Evolutionary conservation across 2,888 invertebrate species (phyloP), one percentile per base, ranked within the genome.

Genomic region (Eristalinus aeneus): DNA sequence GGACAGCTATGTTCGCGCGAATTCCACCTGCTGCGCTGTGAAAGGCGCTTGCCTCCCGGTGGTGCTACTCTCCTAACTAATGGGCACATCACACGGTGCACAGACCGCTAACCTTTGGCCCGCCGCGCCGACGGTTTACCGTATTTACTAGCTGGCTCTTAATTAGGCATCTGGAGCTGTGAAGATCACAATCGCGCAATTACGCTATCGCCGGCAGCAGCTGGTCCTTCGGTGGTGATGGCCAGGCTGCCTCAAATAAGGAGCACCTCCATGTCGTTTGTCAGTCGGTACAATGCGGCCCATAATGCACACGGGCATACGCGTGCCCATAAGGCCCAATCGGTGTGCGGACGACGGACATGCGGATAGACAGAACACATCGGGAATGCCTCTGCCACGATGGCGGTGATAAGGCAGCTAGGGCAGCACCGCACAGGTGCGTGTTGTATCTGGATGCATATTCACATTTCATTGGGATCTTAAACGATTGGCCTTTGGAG

Each of bases 151-250:
- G 86, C 86, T 67, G 81, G 61, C 82, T 82, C 78, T 82, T 86
- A 86, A 86, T 86, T 86, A 86, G 82, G 82, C 86, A 86, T 86
- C 86, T 86, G 78, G 86, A 86, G 86, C 86, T 86, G 82, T 82
- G 86, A 86, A 86, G 86, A 86, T 86, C 86, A 63, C 86, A 74
- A 86, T 86, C 86, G 63, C 78, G 71, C 82, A 86, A 82, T 86
- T 86, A 82, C 77, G 67, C 77, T 86, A 86, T 86, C 86, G 74
- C 82, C 65, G 61, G 78, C 65, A 78, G 82, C 74, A 56, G 56
- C 56, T 56, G 53, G 23, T 39, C 32, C 20, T 36, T 65, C 23
- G 39, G 58, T 46, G 81, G 46, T 82, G 86, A 86, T 82, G 82
- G 77, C 67, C 77, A 78, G 6, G 54, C 53, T 63, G 77, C 53